Base-by-base conservation (phyloP, 1,140 invertebrate genomes). In the Dufourea novaeangliae region DNA sequence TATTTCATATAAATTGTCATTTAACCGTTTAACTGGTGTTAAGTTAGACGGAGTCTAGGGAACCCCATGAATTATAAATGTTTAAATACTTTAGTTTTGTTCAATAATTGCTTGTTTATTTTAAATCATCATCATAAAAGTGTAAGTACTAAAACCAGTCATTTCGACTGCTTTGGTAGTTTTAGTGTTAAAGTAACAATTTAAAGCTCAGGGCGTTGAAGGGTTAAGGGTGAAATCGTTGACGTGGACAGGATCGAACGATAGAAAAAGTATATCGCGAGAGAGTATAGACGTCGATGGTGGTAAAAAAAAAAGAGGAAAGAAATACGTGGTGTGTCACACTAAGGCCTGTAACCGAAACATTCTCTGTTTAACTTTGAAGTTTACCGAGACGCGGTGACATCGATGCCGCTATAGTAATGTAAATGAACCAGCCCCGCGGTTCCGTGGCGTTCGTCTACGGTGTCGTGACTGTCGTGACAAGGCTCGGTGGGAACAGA, bases 311-410 rank as follows among this genome's bases (percentile, higher is more conserved):
- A 34, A 44, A 41, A 63, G 17, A 14, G 41, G 27, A 11, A 46
- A 32, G 41, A 71, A 52, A 62, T 62, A 50, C 39, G 52, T 20
- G 74, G 52, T 22, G 74, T 34, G 50, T 68, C 27, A 27, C 25
- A 69, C 61, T 22, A 17, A 66, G 32, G 52, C 3, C 62, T 44
- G 50, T 4, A 34, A 22, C 34, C 46, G 76, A 75, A 79, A 84
- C 34, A 37, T 72, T 39, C 62, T 50, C 54, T 84, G 25, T 84
- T 83, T 80, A 56, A 71, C 73, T 84, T 80, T 64, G 68, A 78
- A 70, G 82, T 84, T 83, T 84, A 66, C 69, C 78, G 83, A 84
- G 78, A n/a, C n/a, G 69, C 57, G 69, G 64, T 78, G 82, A 84
- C 78, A 84, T 84, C 73, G 78, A 61, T 66, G 68, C 52, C 37